Evolutionary conservation across 2,113 vertebrate species (phyloP).

Genomic region (Entomyzon cyanotis): DNA sequence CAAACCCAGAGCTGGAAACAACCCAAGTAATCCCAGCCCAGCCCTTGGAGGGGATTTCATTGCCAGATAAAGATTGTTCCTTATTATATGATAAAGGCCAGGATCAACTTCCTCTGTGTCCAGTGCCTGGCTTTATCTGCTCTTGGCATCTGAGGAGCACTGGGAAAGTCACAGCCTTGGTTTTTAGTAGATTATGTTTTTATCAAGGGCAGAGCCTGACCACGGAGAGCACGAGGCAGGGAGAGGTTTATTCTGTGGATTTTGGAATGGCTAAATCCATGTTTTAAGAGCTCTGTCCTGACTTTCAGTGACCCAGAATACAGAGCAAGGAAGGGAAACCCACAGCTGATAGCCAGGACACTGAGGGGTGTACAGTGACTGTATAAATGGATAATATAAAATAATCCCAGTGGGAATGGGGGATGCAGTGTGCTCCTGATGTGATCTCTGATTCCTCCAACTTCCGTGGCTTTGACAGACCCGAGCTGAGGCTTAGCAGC

Average conservation of each 20-base stretch:
- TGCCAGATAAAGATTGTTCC: neutral
- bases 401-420: neutral
- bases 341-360: neutral
- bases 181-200: neutral
- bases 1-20: neutral
- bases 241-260: neutral
- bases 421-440: neutral
- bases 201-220: neutral
- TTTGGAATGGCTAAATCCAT: fast-evolving
- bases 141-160: fast-evolving
- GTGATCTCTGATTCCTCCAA: fast-evolving
- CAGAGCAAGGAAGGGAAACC: neutral
- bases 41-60: neutral
- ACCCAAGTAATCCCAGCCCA: neutral
- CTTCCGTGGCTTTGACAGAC: neutral
- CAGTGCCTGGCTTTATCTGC: neutral
- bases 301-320: neutral
- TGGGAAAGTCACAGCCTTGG: neutral
- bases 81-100: fast-evolving
- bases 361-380: fast-evolving
- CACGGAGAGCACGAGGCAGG: fast-evolving
- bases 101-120: neutral
- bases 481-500: neutral
- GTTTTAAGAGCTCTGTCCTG: neutral
- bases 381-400: neutral